These are phyloP conservation scores for Drosophila sp. DNA, from an alignment of 1,140 invertebrate species.

Conservation along the genomic window DNA sequence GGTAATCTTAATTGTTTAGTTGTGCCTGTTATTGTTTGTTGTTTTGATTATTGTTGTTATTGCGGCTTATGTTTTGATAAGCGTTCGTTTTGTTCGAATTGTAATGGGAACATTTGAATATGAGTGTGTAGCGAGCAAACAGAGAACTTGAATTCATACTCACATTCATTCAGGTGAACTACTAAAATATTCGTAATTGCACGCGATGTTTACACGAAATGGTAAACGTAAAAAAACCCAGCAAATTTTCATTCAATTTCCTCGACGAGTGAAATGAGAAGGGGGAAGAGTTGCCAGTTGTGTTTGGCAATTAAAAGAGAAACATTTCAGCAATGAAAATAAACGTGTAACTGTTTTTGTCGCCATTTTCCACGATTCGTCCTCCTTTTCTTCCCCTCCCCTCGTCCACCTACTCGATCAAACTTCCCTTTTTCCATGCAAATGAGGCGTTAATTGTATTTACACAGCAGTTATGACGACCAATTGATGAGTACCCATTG, in stretches of 20 bases:
- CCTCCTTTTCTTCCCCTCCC: background rate
- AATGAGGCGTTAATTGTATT: conserved; percentile 70
- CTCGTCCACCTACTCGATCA: no score
- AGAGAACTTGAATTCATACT: background rate
- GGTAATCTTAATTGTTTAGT: conserved; percentile 67
- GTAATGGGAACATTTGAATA: conserved; percentile 40
- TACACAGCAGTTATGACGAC: conserved; percentile 50
- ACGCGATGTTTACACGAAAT: conserved; percentile 75
- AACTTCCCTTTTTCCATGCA: conserved; percentile 6
- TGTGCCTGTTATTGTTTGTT: conserved; percentile 19
- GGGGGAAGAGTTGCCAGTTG: background rate
- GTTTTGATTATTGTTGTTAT: conserved; percentile 20
- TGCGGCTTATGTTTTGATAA: conserved; percentile 62
- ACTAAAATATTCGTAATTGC: conserved; percentile 65
- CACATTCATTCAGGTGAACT: conserved; percentile 13
- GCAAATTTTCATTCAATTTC: conserved; percentile 49
- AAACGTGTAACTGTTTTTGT: conserved; percentile 64
- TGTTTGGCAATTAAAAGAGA: conserved; percentile 51
- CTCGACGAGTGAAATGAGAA: conserved; percentile 1
- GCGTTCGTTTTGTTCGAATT: conserved; percentile 68
- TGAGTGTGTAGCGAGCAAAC: conserved; percentile 3
- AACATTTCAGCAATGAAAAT: conserved; percentile 57
- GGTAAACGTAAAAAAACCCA: conserved; percentile 21
- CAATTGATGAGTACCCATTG: conserved; percentile 16
- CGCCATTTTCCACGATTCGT: conserved; percentile 12